Percentiles rank a stretch among this genome's conserved stretches.
Conservation (phyloP, 2,888 invertebrate genomes). For the Cosmia pyralina region DNA sequence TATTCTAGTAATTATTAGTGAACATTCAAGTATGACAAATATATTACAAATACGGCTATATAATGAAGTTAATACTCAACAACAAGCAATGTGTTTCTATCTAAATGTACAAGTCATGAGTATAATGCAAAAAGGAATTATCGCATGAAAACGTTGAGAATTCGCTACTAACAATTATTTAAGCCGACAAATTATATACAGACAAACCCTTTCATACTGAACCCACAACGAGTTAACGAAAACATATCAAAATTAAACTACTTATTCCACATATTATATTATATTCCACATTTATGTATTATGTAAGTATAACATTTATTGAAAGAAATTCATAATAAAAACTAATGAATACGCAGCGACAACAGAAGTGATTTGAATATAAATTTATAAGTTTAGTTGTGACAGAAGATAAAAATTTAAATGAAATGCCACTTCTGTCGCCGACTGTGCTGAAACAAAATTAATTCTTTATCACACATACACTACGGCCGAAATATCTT, state of each 20-base stretch:
- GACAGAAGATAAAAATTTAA: not conserved
- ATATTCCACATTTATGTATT: constrained; percentile 35
- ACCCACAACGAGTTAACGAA: constrained; percentile 49
- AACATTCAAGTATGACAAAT: constrained; percentile 39
- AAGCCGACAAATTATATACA: constrained; percentile 62
- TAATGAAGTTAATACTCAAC: constrained; percentile 44
- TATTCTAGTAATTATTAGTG: constrained; percentile 39
- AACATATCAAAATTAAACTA: constrained; percentile 56
- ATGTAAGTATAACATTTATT: constrained; percentile 34
- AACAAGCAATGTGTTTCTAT: constrained; percentile 48
- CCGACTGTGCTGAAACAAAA: constrained; percentile 19
- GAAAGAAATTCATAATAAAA: constrained; percentile 53
- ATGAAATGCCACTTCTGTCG: constrained; percentile 21
- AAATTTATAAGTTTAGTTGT: constrained; percentile 1
- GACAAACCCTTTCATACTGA: constrained; percentile 50
- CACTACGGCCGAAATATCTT: too few species aligned
- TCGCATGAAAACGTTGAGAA: constrained; percentile 37
- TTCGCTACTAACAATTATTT: constrained; percentile 35
- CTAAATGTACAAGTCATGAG: constrained; percentile 54
- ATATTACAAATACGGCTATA: constrained; percentile 44
- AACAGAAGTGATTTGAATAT: constrained; percentile 22
- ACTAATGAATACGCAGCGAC: constrained; percentile 15
- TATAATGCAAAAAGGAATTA: constrained; percentile 41
- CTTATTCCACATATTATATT: constrained; percentile 52
- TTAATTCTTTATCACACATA: constrained; percentile 31